Percentiles rank a stretch among this genome's conserved stretches.
Conservation (phyloP, 2,113 vertebrate species). For the Thryonomys swinderianus region DNA sequence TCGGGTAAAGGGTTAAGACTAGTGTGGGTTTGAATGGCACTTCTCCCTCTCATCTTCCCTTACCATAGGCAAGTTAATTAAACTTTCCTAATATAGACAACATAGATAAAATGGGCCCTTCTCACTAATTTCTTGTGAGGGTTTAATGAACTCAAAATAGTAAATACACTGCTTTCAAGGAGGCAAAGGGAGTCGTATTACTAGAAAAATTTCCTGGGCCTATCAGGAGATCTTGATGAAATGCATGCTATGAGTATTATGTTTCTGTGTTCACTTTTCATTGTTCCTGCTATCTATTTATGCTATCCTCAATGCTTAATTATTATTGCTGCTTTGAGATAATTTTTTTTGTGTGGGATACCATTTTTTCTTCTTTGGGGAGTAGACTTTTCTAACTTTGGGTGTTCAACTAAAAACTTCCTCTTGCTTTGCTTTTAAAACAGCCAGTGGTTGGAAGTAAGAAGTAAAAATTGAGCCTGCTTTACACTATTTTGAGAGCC, state of each 20-base stretch:
- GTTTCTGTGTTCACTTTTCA: constrained; percentile 7
- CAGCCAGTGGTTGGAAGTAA: background rate
- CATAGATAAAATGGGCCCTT: background rate
- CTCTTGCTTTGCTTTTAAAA: constrained; percentile 5
- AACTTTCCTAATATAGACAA: constrained; percentile 27
- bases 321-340: background rate
- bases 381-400: background rate
- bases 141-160: constrained; percentile 25
- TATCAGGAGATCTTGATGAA: background rate
- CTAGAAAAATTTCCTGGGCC: background rate
- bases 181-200: constrained; percentile 1
- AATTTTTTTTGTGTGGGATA: background rate
- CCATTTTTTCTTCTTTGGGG: background rate
- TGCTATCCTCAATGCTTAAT: constrained; percentile 15
- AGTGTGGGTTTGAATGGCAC: background rate
- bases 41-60: background rate
- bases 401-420: background rate
- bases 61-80: background rate
- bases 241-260: background rate
- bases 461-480: background rate
- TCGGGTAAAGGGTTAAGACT: background rate
- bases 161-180: background rate
- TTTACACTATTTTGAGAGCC: background rate
- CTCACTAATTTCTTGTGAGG: background rate
- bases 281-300: background rate